These are phyloP conservation scores for Temnothorax longispinosus DNA, from an alignment of 1,140 invertebrate species.

Conservation along the genomic window DNA sequence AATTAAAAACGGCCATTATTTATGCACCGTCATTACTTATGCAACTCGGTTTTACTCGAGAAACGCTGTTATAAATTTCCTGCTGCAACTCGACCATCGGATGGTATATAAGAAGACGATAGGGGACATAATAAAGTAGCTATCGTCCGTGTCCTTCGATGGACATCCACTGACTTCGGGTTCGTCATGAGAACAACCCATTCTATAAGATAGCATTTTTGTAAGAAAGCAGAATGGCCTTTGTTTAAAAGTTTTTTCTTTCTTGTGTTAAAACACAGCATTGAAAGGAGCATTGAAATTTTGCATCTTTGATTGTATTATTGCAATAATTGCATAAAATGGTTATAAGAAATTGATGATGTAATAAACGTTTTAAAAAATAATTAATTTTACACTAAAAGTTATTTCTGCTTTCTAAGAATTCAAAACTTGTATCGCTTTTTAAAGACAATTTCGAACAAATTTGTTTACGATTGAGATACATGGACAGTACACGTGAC, in stretches of 20 bases:
- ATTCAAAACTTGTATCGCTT: neutral
- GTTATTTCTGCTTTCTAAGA: neutral
- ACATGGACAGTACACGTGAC: constrained; percentile 88
- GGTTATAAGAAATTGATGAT: neutral
- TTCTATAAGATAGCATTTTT: constrained; percentile 81
- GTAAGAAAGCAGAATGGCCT: neutral
- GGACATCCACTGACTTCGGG: constrained; percentile 83
- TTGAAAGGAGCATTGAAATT: neutral
- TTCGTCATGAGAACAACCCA: constrained; percentile 89
- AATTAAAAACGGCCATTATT: constrained; percentile 41
- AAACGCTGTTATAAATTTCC: constrained; percentile 88
- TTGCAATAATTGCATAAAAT: neutral
- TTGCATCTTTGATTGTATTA: neutral
- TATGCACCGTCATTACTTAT: constrained; percentile 38
- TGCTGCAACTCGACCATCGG: constrained; percentile 90
- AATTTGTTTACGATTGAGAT: constrained; percentile 19
- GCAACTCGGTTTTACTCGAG: constrained; percentile 87
- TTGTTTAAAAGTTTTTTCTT: neutral
- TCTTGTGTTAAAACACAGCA: neutral
- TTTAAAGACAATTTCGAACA: neutral
- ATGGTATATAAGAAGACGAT: constrained; percentile 87
- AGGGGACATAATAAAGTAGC: constrained; percentile 89
- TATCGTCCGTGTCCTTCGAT: constrained; percentile 80
- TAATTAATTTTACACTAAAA: neutral
- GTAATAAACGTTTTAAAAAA: neutral